These are phyloP conservation scores for Agonopterix arenella DNA, from an alignment of 2,888 invertebrate species.

Conservation along the genomic window DNA sequence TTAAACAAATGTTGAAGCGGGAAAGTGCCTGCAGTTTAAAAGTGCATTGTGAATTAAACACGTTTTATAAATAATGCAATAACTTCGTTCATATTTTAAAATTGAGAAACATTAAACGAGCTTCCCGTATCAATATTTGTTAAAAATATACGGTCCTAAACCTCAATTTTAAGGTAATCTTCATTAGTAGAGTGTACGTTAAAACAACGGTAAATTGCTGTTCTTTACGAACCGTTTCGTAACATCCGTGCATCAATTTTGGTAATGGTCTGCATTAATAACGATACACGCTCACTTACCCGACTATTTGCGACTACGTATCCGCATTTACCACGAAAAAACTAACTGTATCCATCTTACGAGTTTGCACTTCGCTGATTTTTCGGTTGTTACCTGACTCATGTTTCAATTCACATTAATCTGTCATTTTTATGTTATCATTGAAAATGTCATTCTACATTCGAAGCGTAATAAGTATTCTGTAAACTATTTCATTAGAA, in stretches of 20 bases:
- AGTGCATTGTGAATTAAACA: too few species aligned
- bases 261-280: slow-evolving; percentile 41
- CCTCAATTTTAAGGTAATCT: slow-evolving; percentile 18
- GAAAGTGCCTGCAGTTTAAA: too few species aligned
- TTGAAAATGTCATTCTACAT: slow-evolving; percentile 21
- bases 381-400: slow-evolving; percentile 43
- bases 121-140: background rate
- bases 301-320: slow-evolving; percentile 42
- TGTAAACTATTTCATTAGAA: too few species aligned
- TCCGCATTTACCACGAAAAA: slow-evolving; percentile 41
- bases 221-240: slow-evolving; percentile 21
- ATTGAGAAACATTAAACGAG: too few species aligned
- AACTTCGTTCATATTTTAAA: too few species aligned
- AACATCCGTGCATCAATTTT: slow-evolving; percentile 39
- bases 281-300: slow-evolving; percentile 36
- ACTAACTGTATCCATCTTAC: slow-evolving; percentile 51
- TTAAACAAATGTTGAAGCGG: too few species aligned
- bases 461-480: too few species aligned
- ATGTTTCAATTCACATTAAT: too few species aligned
- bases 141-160: slow-evolving; percentile 8
- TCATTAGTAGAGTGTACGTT: slow-evolving; percentile 17
- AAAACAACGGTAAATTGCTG: slow-evolving; percentile 15
- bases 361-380: slow-evolving; percentile 59
- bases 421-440: slow-evolving; percentile 20
- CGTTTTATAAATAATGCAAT: too few species aligned